These are phyloP conservation scores for silkworm (Bombyx mori) DNA, from an alignment of 1,140 invertebrate species.

Conservation along the genomic window ASM3026992v2 NC_085128.1:13780501-13781000, in stretches of 20 bases:
- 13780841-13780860: not conserved
- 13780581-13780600: slow-evolving; percentile 77
- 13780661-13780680: slow-evolving; percentile 74
- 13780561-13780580: slow-evolving; percentile 79
- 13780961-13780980: no score
- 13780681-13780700: slow-evolving; percentile 43
- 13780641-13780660: slow-evolving; percentile 78
- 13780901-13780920: no score
- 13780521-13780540: slow-evolving; percentile 73
- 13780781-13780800: slow-evolving; percentile 66
- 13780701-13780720: slow-evolving; percentile 77
- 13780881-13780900: no score
- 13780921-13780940: no score
- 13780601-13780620: slow-evolving; percentile 72
- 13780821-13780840: slow-evolving; percentile 62
- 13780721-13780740: slow-evolving; percentile 72
- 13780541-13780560: slow-evolving; percentile 75
- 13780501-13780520: slow-evolving; percentile 77
- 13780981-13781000: no score
- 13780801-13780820: slow-evolving; percentile 64
- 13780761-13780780: slow-evolving; percentile 55
- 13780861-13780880: not conserved
- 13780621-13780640: slow-evolving; percentile 70
- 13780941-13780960: no score
- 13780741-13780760: slow-evolving; percentile 18